A percentile compares a stretch with the other conserved stretches of the same genome.
Evolutionary conservation across 2,113 vertebrate genomes (phyloP).

Genomic region (Petrocephalus zakoni): DNA sequence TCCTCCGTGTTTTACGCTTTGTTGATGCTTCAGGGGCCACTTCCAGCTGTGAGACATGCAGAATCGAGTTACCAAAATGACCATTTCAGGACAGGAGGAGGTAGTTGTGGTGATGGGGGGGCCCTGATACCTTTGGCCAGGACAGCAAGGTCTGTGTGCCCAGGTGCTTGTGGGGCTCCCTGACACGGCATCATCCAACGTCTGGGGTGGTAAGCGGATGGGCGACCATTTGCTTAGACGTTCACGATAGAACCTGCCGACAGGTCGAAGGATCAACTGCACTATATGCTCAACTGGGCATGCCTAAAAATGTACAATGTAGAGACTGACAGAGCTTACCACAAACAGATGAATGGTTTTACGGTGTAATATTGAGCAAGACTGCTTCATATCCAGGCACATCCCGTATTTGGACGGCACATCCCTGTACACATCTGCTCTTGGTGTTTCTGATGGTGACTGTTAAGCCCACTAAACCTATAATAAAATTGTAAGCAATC

Average conservation of each 20-base stretch:
- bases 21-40: not conserved
- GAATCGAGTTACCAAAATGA: not conserved
- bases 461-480: not conserved
- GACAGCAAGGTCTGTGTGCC: slow-evolving; percentile 50
- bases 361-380: not conserved
- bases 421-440: not conserved
- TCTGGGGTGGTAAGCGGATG: not conserved
- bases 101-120: not conserved
- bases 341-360: not conserved
- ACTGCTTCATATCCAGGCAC: not conserved
- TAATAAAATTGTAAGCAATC: not conserved
- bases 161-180: slow-evolving; percentile 57
- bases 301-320: not conserved
- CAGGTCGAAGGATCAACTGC: not conserved
- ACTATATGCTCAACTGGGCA: not conserved
- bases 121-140: slow-evolving; percentile 45
- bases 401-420: not conserved
- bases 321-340: not conserved
- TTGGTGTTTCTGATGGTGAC: not conserved
- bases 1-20: not conserved
- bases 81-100: not conserved
- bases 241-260: not conserved
- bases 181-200: slow-evolving; percentile 24
- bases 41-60: not conserved
- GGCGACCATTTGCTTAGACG: not conserved